A percentile compares a stretch with the other conserved stretches of the same genome.
phyloP scores from a whole-genome alignment of 2,113 vertebrate genomes.

The Epinephelus lanceolatus region DNA sequence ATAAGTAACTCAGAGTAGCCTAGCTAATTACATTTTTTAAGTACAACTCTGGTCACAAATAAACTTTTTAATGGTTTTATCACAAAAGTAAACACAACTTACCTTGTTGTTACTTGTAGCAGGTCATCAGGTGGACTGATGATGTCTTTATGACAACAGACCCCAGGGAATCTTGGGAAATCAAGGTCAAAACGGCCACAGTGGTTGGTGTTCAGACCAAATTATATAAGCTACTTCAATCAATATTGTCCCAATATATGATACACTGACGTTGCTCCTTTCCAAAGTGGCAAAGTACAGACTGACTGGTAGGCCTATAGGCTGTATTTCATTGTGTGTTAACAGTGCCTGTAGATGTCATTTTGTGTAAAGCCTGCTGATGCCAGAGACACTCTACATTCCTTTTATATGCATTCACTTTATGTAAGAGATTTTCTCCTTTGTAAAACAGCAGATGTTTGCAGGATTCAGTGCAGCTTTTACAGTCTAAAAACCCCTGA shows the following conservation, averaged over 20 bases:
- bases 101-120: neutral
- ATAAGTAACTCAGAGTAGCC: neutral
- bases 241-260: too few relatives aligned
- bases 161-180: too few relatives aligned
- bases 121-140: neutral
- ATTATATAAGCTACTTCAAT: neutral
- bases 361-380: neutral
- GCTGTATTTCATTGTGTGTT: too few relatives aligned
- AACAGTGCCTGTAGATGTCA: neutral
- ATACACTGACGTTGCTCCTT: neutral
- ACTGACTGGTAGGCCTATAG: neutral
- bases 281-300: neutral
- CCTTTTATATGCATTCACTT: neutral
- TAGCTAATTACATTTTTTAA: neutral
- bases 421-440: neutral
- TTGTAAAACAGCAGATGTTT: conserved; percentile 3
- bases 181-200: neutral
- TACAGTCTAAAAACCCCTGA: neutral
- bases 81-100: neutral
- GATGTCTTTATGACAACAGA: too few relatives aligned
- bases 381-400: neutral
- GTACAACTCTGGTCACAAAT: neutral
- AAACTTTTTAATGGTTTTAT: neutral
- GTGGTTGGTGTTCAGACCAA: neutral
- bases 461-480: neutral